Evolutionary conservation across 2,797 vertebrate genomes (phyloP).

Genomic region (Prionace glauca): DNA sequence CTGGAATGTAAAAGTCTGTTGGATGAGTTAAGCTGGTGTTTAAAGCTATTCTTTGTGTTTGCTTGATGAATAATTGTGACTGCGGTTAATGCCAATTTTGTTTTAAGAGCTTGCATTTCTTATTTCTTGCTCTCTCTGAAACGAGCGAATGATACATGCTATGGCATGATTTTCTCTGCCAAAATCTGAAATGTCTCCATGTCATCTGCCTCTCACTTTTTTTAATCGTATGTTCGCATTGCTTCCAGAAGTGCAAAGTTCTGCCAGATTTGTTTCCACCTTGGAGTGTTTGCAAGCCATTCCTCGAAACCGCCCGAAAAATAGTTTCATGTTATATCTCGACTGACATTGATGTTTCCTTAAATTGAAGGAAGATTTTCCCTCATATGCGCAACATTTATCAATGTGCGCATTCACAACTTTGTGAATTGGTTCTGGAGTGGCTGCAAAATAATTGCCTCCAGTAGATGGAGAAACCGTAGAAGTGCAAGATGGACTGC

Average conservation of each 20-base stretch:
- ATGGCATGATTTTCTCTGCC: background rate
- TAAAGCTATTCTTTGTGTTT: conserved; percentile 4
- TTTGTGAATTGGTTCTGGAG: background rate
- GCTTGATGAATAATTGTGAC: conserved; percentile 11
- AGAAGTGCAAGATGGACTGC: background rate
- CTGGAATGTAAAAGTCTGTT: conserved; percentile 18
- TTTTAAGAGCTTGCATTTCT: background rate
- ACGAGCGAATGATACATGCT: background rate
- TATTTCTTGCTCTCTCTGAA: background rate
- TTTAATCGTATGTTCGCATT: background rate
- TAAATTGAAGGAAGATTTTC: background rate
- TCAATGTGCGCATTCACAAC: background rate
- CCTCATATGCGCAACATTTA: background rate
- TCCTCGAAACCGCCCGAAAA: background rate
- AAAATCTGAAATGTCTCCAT: background rate
- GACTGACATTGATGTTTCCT: background rate
- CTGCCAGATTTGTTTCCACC: background rate
- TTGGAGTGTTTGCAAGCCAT: background rate
- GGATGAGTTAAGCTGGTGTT: background rate
- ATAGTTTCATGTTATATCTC: background rate
- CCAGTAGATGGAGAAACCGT: background rate
- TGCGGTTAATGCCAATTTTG: background rate
- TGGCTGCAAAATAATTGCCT: background rate
- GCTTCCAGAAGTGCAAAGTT: background rate
- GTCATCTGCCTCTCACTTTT: background rate